Evolutionary conservation across 2,113 vertebrate genomes (phyloP), one percentile per base, ranked within the genome.

Genomic region (Clarias macrocephalus): DNA sequence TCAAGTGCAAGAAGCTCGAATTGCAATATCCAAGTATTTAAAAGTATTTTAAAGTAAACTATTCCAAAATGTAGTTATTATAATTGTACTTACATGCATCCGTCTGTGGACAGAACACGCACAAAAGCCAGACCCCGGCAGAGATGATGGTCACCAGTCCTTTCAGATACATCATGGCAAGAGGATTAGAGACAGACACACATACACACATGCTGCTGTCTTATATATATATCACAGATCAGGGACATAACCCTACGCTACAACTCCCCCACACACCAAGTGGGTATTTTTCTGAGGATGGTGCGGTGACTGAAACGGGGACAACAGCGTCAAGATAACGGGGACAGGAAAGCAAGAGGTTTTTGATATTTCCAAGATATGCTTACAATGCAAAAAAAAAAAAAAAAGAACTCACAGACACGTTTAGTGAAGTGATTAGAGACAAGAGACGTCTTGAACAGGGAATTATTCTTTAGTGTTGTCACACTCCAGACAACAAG

Each of bases 331-430:
- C 11, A 70, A 28, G 33, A 76, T 81, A 88, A 92, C 93, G 91
- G 86, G 94, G 90, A 93, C 94, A 95, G 95, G 93, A 95, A 94
- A 85, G 83, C 68, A 79, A 88, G 16, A 82, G 11, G 57, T 86
- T 79, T 81, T 63, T 76, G 91, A 87, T 11, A 37, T 82, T 86
- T 52, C n/a, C 23, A 77, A 87, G 54, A 48, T 11, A 5, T 90
- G 88, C 89, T 85, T n/a, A 87, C 75, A 28, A 63, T 83, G 89
- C 90, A 89, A 30, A 75, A 48, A 3, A 4, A 28, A 1, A 75
- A 8, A 75, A 11, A 28, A 18, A 30, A 11, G 1, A 88, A 80
- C 88, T 48, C 87, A 42, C 88, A 80, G 16, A 85, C 18, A 42
- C 2, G 7, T 19, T 37, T 83, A 11, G 19, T 76, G 11, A 42